Evolutionary conservation across 2,888 invertebrate species (phyloP), one percentile per base, ranked within the genome.

Genomic region (Anaspis maculata): DNA sequence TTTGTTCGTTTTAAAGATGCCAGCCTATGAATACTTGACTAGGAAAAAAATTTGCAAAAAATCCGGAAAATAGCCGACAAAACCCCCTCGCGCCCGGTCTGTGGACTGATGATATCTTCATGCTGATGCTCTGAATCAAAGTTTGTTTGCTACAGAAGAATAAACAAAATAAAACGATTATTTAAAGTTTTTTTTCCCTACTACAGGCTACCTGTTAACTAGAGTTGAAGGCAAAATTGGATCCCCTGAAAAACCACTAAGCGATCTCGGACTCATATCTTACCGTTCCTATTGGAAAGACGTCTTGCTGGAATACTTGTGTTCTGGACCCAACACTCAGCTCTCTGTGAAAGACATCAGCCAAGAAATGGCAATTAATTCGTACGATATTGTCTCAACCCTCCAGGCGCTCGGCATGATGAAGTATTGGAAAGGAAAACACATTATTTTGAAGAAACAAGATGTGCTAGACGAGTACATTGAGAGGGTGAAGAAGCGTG

Each of bases 201-300:
- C 62, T 62, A 1, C 70, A 96, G 96, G 96, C 70, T 98, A 98
- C 67, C 76, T 96, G 39, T 70, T 98, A 58, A 97, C 96, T 39
- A 79, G 90, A 57, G 86, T 86, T 24, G 98, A 99, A 69, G 88
- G 87, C 41, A 97, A 96, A 71, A 89, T 97, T 34, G 98, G 98
- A n/a, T 96, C 96, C 1, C 98, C 98, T 1, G 98, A 99, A 66
- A 94, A 96, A 51, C 98, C 98, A 0, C 73, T 98, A 22, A 96
- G 96, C 27, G 97, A 99, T 68, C 75, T 97, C 38, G 98, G 98
- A 9, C 74, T 98, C 33, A 89, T 97, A 57, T 94, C 95, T 11
- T 98, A 98, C 71, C 78, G 97, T 15, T 94, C 92, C 28, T 98
- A 98, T 69, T 99, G 98, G 98, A 95, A 95, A 64, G 92, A 95